These are phyloP conservation scores for Paralichthys olivaceus DNA, from an alignment of 2,113 vertebrate genomes.

Conservation along the genomic window DNA sequence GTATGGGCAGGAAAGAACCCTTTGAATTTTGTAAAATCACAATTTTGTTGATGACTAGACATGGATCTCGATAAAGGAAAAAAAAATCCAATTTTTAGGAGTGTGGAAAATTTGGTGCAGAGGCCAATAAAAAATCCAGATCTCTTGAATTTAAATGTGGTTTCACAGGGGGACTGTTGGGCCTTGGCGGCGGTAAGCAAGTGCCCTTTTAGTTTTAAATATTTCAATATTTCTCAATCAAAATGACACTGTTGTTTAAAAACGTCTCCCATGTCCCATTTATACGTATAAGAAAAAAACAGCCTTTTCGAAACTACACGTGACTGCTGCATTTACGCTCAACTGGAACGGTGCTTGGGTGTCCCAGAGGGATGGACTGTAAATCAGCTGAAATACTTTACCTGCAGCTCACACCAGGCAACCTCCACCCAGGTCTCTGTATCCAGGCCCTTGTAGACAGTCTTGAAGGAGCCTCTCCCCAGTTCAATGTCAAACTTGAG, in stretches of 20 bases:
- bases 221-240: too few species aligned
- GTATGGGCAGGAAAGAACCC: too few species aligned
- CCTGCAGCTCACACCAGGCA: conserved; percentile 97
- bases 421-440: conserved; percentile 97
- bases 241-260: neutral
- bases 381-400: conserved; percentile 68
- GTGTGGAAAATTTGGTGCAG: neutral
- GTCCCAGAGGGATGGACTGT: neutral
- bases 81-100: too few species aligned
- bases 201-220: too few species aligned
- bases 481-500: conserved; percentile 97
- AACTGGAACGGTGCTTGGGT: neutral
- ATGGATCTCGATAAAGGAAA: too few species aligned
- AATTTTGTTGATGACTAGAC: too few species aligned
- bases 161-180: neutral
- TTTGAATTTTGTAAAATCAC: too few species aligned
- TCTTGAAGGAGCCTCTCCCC: conserved; percentile 96
- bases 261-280: neutral
- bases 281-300: neutral
- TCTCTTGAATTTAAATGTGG: neutral
- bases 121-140: neutral
- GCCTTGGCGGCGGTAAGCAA: neutral
- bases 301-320: neutral
- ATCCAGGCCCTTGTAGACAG: conserved; percentile 95
- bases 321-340: neutral